Evolutionary conservation across 2,888 invertebrate species (phyloP), one percentile per base, ranked within the genome.

Genomic region (Neoscelio sp.): DNA sequence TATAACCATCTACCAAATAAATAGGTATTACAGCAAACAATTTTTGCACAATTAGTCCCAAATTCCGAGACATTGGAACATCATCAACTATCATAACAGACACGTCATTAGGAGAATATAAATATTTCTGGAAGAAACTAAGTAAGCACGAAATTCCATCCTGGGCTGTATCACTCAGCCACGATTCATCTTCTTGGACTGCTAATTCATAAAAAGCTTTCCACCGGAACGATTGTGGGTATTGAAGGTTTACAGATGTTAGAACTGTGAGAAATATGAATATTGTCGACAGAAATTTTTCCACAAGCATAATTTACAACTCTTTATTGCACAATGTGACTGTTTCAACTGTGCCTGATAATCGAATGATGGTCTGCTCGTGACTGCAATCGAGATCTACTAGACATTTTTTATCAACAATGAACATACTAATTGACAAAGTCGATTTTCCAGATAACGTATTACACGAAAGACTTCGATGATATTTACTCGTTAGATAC

Each of bases 301-400:
- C 17, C 23, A 17, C 3, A 26, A 42, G 15, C 65, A 65, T 65
- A 18, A 52, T 30, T 38, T 8, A 2, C 8, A n/a, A 48, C 20
- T 13, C 46, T 70, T 13, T 40, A 38, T 35, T 44, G 7, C 8
- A 12, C 15, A n/a, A 10, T 35, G 15, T 35, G 15, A 35, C 33
- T 8, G 6, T 50, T 48, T 23, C 8, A 20, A 42, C 44, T 40
- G 13, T 18, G 42, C 52, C 42, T 54, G 44, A 12, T 46, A 38
- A 56, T 54, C 38, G 28, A 33, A 38, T 40, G 35, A 44, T 5
- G 2, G 13, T 1, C 12, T 17, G 20, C 3, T 54, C 54, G 64
- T 73, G 73, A 73, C 73, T 54, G 35, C 33, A 28, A 7, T 28
- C 12, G 35, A 30, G 42, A 52, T 71, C 58, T 7, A 35, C 33